Evolutionary conservation across 1,140 invertebrate species (phyloP).

Genomic region (Drosophila busckii): DNA sequence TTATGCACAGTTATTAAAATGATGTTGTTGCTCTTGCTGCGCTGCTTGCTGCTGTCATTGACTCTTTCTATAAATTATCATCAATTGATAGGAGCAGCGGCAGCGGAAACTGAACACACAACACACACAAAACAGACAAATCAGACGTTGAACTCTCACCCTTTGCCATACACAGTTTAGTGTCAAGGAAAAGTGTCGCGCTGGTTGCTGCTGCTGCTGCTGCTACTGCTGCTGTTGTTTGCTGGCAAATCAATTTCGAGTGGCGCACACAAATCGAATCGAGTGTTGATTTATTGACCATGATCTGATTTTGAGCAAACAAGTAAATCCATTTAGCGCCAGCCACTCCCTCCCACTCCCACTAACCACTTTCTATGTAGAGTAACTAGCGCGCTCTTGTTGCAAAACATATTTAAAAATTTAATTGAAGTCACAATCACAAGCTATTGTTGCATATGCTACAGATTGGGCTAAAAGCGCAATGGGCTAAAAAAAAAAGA

Average conservation of each 20-base stretch:
- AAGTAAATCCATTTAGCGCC: slow-evolving; percentile 67
- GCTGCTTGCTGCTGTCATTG: slow-evolving; percentile 36
- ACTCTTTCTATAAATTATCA: slow-evolving; percentile 36
- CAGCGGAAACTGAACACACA: slow-evolving; percentile 26
- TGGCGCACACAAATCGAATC: slow-evolving; percentile 51
- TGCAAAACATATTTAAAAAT: too few relatives aligned
- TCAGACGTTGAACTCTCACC: background rate
- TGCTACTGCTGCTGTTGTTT: too few relatives aligned
- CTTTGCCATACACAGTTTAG: background rate
- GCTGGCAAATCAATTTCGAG: slow-evolving; percentile 35
- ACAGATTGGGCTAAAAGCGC: background rate
- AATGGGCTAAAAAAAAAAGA: slow-evolving; percentile 7
- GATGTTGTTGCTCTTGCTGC: slow-evolving; percentile 30
- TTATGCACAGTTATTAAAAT: slow-evolving; percentile 41
- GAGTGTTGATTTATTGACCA: slow-evolving; percentile 72
- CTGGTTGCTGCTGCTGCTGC: too few relatives aligned
- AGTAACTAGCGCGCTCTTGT: too few relatives aligned
- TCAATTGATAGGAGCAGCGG: slow-evolving; percentile 36
- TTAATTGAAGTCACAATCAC: slow-evolving; percentile 71
- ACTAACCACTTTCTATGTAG: too few relatives aligned
- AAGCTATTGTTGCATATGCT: slow-evolving; percentile 19
- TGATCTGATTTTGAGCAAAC: slow-evolving; percentile 71
- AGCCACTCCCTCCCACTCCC: too few relatives aligned
- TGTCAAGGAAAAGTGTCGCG: slow-evolving; percentile 12
- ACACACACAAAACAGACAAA: slow-evolving; percentile 4